Base-by-base conservation (phyloP, 2,113 vertebrate genomes). In the Perognathus longimembris region DNA sequence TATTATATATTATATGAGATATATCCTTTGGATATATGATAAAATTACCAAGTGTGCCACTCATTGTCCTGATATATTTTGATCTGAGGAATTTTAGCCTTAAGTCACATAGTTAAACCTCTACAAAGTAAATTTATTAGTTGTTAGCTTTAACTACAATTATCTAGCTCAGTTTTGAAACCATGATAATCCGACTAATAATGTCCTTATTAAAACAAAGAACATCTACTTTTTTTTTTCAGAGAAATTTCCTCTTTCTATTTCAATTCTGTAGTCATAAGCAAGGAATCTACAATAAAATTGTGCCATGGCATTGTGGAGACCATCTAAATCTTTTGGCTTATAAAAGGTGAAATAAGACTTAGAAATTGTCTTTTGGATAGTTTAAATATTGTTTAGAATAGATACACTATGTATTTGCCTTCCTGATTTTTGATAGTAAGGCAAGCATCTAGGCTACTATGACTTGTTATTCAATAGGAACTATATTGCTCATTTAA, bases 251-350 rank as follows among this genome's bases (percentile, higher is more conserved):
- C 11, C 38, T 91, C 30, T 90, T 73, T 82, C 66, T 20, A 80
- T 75, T 92, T 92, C 21, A 24, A 54, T 93, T 88, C 84, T 34
- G 88, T 67, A 73, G 45, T 63, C 14, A 42, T 71, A 77, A n/a
- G 38, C 34, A 79, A 94, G 54, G 57, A 83, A 34, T 38, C 73
- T 30, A 87, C 90, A 78, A 66, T 81, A 82, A 88, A 93, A 93
- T 36, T 81, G 32, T 67, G 32, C 22, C 12, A 7, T 71, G 24
- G 17, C 9, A 30, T 89, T 78, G 54, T 63, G 6, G 78, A 92
- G 21, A 61, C 18, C 76, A 40, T 71, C 50, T 54, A 54, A 54
- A 54, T 54, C 50, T 54, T 54, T 54, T 59, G 85, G 36, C 18
- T 82, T 75, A 69, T 78, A 34, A 69, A 74, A 36, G 82, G 20